Evolutionary conservation across 2,113 vertebrate species (phyloP), one percentile per base, ranked within the genome.

Genomic region (Rallus limicola): DNA sequence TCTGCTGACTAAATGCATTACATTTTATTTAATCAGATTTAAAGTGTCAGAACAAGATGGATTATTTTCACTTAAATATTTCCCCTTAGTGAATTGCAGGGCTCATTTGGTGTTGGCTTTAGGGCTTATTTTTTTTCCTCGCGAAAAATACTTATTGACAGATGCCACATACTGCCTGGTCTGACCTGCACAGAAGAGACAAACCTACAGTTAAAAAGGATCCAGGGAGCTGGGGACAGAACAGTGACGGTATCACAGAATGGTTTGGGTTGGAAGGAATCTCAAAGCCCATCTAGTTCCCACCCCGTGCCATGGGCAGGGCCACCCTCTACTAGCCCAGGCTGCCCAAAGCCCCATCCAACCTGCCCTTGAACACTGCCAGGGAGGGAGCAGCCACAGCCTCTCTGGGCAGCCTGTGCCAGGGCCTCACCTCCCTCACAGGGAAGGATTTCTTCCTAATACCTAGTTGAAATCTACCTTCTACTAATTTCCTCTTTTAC

Each of bases 401-500:
- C 14, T 52, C 50, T 52, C 24, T 52, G 50, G 50, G 52, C 50
- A 52, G 24, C 50, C 50, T 26, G 50, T 52, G 24, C 50, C 50
- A 52, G 25, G 24, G 25, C 50, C 24, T 52, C 24, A 53, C 52
- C 52, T 5, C 24, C 25, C 52, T 53, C 13, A 53, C 26, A 53
- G 52, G 25, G 14, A 53, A 53, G 52, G 14, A 28, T 28, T 53
- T 53, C 52, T 53, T 53, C 52, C 25, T 53, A 53, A 53, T 28
- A 53, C 25, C 52, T 53, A 14, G 25, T 15, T 4, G 25, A 53
- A 53, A 53, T 53, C 52, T 53, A 28, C 52, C 52, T 14, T 53
- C 52, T 53, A 53, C 28, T 53, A 52, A 87, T 93, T 91, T 95
- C 77, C 74, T 71, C 58, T 86, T 89, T 69, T 65, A 70, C 92